Conservation (phyloP, 2,113 vertebrate species). For the Calypte anna region DNA sequence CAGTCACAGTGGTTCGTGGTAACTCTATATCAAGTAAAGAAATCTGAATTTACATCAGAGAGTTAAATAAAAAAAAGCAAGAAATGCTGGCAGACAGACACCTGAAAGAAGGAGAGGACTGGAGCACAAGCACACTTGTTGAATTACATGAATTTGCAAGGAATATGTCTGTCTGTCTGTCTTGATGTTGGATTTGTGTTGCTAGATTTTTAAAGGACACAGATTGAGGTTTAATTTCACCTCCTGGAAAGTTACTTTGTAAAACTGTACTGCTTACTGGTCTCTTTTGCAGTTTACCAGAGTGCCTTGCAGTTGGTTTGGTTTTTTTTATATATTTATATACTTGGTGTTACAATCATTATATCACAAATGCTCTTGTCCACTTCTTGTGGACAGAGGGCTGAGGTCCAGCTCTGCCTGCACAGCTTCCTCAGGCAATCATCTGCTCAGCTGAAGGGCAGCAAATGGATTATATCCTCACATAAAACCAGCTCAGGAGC, state of each 20-base stretch:
- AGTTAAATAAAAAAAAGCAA: not conserved
- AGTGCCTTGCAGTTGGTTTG: not conserved
- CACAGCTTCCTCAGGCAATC: not conserved
- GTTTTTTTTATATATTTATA: not conserved
- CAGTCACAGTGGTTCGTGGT: not conserved
- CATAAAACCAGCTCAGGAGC: not conserved
- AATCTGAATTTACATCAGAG: not conserved
- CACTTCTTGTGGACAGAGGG: fast-evolving
- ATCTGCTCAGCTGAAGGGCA: not conserved
- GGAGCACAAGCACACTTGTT: not conserved
- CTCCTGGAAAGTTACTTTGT: not conserved
- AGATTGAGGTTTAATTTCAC: not conserved
- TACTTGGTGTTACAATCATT: not conserved
- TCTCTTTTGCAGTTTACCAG: not conserved
- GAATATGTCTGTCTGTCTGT: not conserved
- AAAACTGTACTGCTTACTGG: not conserved
- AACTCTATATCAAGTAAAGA: not conserved
- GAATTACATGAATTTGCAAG: not conserved
- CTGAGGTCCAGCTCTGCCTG: not conserved
- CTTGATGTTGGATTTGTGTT: not conserved
- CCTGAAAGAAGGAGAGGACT: not conserved
- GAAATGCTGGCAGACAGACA: not conserved
- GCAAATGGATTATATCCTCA: not conserved
- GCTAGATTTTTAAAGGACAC: not conserved
- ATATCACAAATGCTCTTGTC: not conserved